These are phyloP conservation scores for Drosophila differens DNA, from an alignment of 2,888 invertebrate species.

Conservation along the genomic window DNA sequence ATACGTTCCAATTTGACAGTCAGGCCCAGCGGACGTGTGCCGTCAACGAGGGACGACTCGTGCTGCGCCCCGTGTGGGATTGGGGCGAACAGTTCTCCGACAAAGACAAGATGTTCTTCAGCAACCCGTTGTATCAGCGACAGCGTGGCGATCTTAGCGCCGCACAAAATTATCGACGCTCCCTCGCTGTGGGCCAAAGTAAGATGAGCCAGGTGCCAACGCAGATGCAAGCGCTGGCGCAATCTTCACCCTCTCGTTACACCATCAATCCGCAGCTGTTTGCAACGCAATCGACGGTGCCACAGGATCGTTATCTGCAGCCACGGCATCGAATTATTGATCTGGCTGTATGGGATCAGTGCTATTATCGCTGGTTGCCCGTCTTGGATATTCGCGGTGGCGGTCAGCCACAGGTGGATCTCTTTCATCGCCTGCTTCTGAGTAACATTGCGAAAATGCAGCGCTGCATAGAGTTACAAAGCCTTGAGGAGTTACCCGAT, in stretches of 20 bases:
- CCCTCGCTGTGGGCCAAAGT: slow-evolving; percentile 72
- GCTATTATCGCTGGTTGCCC: slow-evolving; percentile 95
- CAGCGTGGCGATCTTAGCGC: slow-evolving; percentile 64
- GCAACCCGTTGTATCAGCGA: slow-evolving; percentile 91
- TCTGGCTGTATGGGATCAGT: slow-evolving; percentile 93
- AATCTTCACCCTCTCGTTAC: slow-evolving; percentile 63
- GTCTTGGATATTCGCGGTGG: slow-evolving; percentile 89
- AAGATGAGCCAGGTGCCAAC: slow-evolving; percentile 62
- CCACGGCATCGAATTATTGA: slow-evolving; percentile 87
- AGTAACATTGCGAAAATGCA: slow-evolving; percentile 85
- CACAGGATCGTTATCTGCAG: slow-evolving; percentile 85
- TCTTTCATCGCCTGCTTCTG: slow-evolving; percentile 84
- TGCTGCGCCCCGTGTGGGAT: slow-evolving; percentile 93
- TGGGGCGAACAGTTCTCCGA: slow-evolving; percentile 95
- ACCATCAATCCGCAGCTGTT: slow-evolving; percentile 83
- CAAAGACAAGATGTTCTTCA: slow-evolving; percentile 92
- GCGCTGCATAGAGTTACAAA: slow-evolving; percentile 83
- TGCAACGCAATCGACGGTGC: slow-evolving; percentile 82
- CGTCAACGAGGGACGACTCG: slow-evolving; percentile 85
- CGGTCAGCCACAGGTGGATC: slow-evolving; percentile 85
- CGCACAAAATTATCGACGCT: slow-evolving; percentile 79
- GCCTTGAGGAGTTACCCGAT: slow-evolving; percentile 83
- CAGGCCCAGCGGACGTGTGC: slow-evolving; percentile 91
- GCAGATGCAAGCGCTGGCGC: slow-evolving; percentile 1
- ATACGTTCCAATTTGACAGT: slow-evolving; percentile 96